Conservation (phyloP, 2,113 vertebrate species). For the Cottus gobio region DNA sequence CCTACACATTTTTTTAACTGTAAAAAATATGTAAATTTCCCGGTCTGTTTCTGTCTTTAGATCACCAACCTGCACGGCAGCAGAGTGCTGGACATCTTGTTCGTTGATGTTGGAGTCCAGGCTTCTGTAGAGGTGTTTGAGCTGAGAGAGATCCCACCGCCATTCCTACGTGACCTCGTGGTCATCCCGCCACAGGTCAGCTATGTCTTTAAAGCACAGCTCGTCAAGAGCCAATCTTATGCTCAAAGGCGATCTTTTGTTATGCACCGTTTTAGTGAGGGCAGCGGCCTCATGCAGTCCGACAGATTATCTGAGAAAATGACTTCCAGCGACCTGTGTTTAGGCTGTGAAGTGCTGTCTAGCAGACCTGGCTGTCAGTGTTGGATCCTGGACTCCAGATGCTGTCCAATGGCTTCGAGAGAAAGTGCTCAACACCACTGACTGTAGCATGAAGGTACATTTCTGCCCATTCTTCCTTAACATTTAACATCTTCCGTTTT, state of each 20-base stretch:
- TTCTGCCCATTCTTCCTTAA: not conserved
- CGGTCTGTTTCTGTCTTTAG: slow-evolving; percentile 73
- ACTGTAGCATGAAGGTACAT: slow-evolving; percentile 93
- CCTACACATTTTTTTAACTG: not conserved
- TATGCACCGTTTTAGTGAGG: not conserved
- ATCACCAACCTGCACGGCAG: slow-evolving; percentile 94
- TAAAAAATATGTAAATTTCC: not conserved
- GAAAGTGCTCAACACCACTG: slow-evolving; percentile 88
- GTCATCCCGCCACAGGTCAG: slow-evolving; percentile 92
- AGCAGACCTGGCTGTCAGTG: slow-evolving; percentile 89
- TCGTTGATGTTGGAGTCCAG: slow-evolving; percentile 90
- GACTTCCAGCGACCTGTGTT: slow-evolving; percentile 46
- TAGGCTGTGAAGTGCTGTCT: slow-evolving; percentile 94
- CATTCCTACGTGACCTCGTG: slow-evolving; percentile 88
- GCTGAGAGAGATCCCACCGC: slow-evolving; percentile 91
- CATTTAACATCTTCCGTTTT: not conserved
- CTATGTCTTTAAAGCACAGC: not conserved
- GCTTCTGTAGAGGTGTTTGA: slow-evolving; percentile 93
- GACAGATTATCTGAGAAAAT: slow-evolving; percentile 53
- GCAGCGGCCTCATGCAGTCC: no score
- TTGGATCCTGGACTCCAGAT: slow-evolving; percentile 95
- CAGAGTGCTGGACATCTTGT: slow-evolving; percentile 91
- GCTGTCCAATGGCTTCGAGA: slow-evolving; percentile 95
- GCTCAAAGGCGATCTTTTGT: not conserved
- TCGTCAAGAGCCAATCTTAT: not conserved